phyloP scores from a whole-genome alignment of 2,797 vertebrate species.

The Vultur gryphus region DNA sequence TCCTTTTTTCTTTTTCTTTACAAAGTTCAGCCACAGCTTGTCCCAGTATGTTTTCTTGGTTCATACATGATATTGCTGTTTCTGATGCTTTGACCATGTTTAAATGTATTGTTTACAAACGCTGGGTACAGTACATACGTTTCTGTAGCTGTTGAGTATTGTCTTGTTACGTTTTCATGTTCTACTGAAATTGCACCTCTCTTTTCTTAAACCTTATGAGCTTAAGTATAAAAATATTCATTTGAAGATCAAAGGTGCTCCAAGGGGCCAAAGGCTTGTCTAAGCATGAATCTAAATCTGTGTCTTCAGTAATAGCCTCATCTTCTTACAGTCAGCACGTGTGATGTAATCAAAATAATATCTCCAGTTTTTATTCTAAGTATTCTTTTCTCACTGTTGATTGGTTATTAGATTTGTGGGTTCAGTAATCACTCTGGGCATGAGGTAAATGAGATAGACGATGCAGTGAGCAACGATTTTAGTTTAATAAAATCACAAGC shows the following conservation, averaged over 20 bases:
- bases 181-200: not conserved
- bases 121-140: not conserved
- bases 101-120: not conserved
- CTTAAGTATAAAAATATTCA: not conserved
- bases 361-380: not conserved
- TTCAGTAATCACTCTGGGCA: not conserved
- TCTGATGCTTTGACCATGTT: not conserved
- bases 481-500: not conserved
- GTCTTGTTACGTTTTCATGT: not conserved
- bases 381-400: not conserved
- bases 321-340: not conserved
- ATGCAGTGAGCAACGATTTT: not conserved
- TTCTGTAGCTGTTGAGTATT: not conserved
- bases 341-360: not conserved
- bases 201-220: not conserved
- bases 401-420: not conserved
- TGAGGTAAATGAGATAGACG: not conserved
- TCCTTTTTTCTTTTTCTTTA: not conserved
- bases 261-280: not conserved
- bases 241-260: not conserved
- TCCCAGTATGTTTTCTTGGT: not conserved
- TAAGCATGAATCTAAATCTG: not conserved
- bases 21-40: not conserved
- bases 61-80: not conserved
- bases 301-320: not conserved